Conservation (phyloP, 2,888 invertebrate species). For the Embidobia sp. region DNA sequence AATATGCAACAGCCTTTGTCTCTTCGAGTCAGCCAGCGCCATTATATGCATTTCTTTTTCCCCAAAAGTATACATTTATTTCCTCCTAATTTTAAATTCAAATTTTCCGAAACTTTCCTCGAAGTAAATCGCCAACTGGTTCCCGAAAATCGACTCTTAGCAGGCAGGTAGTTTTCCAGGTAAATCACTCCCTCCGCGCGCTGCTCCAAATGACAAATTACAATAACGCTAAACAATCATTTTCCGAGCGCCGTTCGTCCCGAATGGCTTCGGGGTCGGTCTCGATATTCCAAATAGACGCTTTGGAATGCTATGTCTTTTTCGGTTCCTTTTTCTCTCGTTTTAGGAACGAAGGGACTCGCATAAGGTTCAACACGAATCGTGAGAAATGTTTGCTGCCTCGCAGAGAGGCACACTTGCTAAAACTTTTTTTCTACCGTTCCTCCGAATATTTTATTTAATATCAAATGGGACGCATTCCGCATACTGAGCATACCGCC, state of each 20-base stretch:
- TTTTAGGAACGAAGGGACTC: constrained; percentile 42
- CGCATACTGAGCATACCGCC: constrained; percentile 76
- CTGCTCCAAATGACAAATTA: constrained; percentile 25
- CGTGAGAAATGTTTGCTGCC: constrained; percentile 65
- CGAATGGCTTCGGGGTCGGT: neutral
- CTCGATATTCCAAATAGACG: constrained; percentile 28
- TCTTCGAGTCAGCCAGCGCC: constrained; percentile 17
- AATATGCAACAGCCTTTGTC: constrained; percentile 75
- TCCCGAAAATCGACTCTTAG: neutral
- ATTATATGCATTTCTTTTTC: constrained; percentile 54
- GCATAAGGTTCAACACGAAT: constrained; percentile 66
- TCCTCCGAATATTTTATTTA: constrained; percentile 77
- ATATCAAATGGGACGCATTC: constrained; percentile 77
- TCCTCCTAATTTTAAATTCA: constrained; percentile 39
- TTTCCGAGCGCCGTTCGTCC: constrained; percentile 8
- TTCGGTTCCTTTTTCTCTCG: constrained; percentile 29
- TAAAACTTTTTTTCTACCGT: constrained; percentile 56
- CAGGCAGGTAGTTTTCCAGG: constrained; percentile 1
- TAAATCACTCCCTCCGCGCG: constrained; percentile 1
- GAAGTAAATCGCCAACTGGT: constrained; percentile 20
- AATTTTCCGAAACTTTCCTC: constrained; percentile 30
- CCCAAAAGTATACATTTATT: constrained; percentile 33
- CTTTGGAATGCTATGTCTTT: constrained; percentile 26
- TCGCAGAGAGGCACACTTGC: constrained; percentile 59
- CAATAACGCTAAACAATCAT: neutral